These are phyloP conservation scores for Belgica antarctica DNA, from an alignment of 2,888 invertebrate genomes.

Conservation along the genomic window DNA sequence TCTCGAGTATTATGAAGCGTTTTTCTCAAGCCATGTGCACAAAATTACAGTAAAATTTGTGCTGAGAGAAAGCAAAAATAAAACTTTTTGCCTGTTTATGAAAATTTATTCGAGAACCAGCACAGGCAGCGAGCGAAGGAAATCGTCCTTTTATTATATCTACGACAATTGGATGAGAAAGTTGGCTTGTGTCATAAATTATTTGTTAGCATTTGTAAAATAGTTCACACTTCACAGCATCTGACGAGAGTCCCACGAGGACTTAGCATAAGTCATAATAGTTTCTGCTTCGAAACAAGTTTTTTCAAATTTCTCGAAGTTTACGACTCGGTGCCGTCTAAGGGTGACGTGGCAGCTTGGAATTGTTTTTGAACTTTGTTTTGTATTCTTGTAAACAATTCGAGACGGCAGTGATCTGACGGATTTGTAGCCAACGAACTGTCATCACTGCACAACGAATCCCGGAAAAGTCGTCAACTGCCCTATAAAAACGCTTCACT, in stretches of 20 bases:
- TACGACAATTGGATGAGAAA: constrained; percentile 8
- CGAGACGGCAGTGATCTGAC: too few species aligned
- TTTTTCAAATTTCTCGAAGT: too few species aligned
- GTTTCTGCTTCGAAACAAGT: not conserved
- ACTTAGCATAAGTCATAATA: not conserved
- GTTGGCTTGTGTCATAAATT: constrained; percentile 21
- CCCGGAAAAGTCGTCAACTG: too few species aligned
- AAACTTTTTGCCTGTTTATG: constrained; percentile 22
- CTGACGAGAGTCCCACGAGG: not conserved
- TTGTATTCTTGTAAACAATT: too few species aligned
- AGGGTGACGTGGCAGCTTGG: too few species aligned
- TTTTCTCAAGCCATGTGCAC: constrained; percentile 39
- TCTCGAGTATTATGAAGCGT: constrained; percentile 16
- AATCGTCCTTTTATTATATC: constrained; percentile 11
- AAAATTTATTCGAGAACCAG: not conserved
- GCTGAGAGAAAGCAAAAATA: too few species aligned
- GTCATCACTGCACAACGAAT: too few species aligned
- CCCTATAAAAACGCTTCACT: too few species aligned
- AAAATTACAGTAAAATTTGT: constrained; percentile 32
- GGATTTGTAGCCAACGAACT: too few species aligned
- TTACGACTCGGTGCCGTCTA: too few species aligned
- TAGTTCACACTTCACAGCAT: constrained; percentile 6
- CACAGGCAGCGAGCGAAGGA: not conserved
- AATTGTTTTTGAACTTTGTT: too few species aligned
- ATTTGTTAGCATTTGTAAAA: constrained; percentile 8